Conservation (phyloP, 2,113 vertebrate species). For the Philantomba maxwellii region DNA sequence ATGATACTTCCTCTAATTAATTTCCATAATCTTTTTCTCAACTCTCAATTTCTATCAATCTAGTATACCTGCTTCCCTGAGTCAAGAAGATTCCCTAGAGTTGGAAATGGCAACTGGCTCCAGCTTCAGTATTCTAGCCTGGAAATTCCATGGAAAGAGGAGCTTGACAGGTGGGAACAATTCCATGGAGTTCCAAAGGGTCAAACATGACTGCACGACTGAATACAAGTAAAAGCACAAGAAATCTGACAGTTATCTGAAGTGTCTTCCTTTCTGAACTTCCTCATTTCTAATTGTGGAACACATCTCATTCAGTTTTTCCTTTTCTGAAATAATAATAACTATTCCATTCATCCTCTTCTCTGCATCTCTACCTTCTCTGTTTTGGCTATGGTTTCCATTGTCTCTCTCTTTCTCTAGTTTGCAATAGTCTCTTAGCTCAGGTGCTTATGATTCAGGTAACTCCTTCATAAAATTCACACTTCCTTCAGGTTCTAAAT, state of each 20-base stretch:
- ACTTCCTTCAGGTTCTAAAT: background rate
- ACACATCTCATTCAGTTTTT: background rate
- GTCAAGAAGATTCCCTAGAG: background rate
- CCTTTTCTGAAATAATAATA: background rate
- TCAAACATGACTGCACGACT: background rate
- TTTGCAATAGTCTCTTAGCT: background rate
- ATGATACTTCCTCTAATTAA: background rate
- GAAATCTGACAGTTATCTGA: background rate
- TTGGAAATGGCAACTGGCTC: background rate
- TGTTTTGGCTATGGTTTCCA: background rate
- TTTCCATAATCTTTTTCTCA: background rate
- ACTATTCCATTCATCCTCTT: background rate
- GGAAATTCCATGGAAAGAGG: background rate
- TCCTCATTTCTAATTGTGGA: background rate
- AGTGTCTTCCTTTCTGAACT: background rate
- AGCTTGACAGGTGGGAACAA: background rate
- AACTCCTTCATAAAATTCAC: background rate
- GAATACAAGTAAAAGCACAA: background rate
- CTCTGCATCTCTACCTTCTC: background rate
- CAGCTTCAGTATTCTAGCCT: background rate
- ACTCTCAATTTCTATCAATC: background rate
- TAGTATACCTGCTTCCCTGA: background rate
- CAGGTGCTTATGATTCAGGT: background rate
- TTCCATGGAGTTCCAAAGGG: background rate
- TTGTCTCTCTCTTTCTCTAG: background rate